phyloP scores from a whole-genome alignment of 2,113 vertebrate genomes.

The Ceuthmochares aereus region DNA sequence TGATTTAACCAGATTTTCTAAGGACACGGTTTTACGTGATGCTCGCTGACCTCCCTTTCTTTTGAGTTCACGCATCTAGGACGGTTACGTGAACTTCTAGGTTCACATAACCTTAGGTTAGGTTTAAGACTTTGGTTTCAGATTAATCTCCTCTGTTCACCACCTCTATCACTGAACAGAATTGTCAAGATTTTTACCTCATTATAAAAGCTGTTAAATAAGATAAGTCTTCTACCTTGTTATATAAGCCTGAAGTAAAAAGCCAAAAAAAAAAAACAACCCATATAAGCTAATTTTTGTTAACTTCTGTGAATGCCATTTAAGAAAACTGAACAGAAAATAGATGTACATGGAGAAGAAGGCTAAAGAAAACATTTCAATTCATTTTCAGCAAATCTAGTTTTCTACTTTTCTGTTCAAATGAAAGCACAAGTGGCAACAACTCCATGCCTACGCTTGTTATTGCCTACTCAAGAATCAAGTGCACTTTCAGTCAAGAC shows the following conservation, averaged over 20 bases:
- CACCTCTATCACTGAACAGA: neutral
- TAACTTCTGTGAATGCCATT: slow-evolving; percentile 33
- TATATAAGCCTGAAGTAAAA: slow-evolving; percentile 6
- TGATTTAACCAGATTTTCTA: neutral
- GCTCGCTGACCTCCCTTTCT: neutral
- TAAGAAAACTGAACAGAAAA: slow-evolving; percentile 32
- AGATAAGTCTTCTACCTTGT: neutral
- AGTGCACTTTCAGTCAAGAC: slow-evolving; percentile 62
- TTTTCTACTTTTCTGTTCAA: slow-evolving; percentile 57
- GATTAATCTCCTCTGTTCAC: neutral
- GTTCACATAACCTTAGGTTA: too few species aligned
- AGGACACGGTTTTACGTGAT: neutral
- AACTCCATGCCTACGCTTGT: slow-evolving; percentile 65
- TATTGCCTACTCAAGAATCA: slow-evolving; percentile 67
- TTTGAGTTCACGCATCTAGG: neutral
- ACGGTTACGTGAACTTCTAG: neutral
- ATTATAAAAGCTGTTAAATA: neutral
- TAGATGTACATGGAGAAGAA: neutral
- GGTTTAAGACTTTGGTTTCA: neutral
- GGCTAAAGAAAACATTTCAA: slow-evolving; percentile 49
- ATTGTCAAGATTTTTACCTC: neutral
- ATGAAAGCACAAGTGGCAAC: slow-evolving; percentile 62
- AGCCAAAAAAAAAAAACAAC: neutral
- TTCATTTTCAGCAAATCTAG: slow-evolving; percentile 53
- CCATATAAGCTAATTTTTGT: slow-evolving; percentile 26